phyloP scores from a whole-genome alignment of 2,797 vertebrate species.

The Pipistrellus pygmaeus region DNA sequence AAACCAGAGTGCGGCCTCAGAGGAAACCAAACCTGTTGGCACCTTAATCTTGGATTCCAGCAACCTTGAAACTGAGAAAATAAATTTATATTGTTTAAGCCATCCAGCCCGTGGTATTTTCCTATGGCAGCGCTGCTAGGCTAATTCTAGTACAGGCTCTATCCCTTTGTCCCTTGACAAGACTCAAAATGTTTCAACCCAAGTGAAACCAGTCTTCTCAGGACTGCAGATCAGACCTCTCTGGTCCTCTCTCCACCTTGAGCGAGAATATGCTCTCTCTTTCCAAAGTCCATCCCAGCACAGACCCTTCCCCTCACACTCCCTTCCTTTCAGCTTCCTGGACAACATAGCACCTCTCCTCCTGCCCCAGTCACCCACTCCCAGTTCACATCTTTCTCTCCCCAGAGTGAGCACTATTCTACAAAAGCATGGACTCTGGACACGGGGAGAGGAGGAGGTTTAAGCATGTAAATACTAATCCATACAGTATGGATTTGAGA shows the following conservation, averaged over 20 bases:
- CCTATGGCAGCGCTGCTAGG: not conserved
- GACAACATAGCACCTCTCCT: fast-evolving
- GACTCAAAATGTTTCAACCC: not conserved
- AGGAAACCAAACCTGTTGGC: not conserved
- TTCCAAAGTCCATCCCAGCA: not conserved
- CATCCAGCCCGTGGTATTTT: not conserved
- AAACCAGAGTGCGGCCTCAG: not conserved
- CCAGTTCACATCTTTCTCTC: not conserved
- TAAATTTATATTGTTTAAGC: not conserved
- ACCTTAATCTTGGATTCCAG: not conserved
- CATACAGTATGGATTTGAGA: too few relatives aligned
- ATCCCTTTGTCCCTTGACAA: not conserved
- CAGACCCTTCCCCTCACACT: not conserved
- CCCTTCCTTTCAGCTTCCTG: too few relatives aligned
- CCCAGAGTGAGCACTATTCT: not conserved
- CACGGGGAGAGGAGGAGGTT: not conserved
- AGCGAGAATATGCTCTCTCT: not conserved
- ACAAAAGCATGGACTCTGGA: not conserved
- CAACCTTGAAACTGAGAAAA: not conserved
- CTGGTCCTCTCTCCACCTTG: not conserved
- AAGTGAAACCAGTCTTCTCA: not conserved
- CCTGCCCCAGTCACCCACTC: not conserved
- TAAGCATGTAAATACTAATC: not conserved
- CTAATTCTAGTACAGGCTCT: too few relatives aligned
- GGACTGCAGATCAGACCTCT: not conserved